These are phyloP conservation scores for Labrus mixtus DNA, from an alignment of 2,113 vertebrate genomes.

Conservation along the genomic window DNA sequence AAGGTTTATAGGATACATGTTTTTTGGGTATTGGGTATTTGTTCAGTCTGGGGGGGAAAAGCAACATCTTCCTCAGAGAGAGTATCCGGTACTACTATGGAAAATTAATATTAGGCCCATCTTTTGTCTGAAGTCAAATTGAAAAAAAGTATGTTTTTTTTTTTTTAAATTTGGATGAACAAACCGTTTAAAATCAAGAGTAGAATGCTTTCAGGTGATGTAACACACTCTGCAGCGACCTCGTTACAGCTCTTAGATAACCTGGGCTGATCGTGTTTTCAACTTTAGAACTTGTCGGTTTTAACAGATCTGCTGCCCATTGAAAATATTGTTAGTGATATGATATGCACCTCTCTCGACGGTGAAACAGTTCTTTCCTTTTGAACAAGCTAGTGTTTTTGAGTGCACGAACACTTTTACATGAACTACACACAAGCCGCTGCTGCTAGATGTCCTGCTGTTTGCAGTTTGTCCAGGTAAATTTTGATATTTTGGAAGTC, in stretches of 20 bases:
- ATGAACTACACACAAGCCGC: neutral
- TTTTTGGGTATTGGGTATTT: too few species aligned
- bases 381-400: neutral
- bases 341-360: neutral
- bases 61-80: too few species aligned
- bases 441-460: neutral
- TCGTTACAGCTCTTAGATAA: slow-evolving; percentile 31
- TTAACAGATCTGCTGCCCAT: neutral
- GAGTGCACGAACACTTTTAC: neutral
- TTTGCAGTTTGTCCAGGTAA: neutral
- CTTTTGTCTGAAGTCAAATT: neutral
- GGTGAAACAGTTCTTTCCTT: neutral
- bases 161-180: neutral
- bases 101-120: neutral
- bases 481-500: neutral
- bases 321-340: neutral
- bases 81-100: too few species aligned
- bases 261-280: neutral
- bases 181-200: neutral
- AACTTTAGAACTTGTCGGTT: neutral
- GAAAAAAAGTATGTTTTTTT: neutral
- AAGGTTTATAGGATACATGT: too few species aligned
- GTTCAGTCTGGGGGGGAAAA: too few species aligned
- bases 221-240: slow-evolving; percentile 21
- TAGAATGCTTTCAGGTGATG: slow-evolving; percentile 20